Evolutionary conservation across 2,888 invertebrate genomes (phyloP).

Genomic region (Mythimna albipuncta): DNA sequence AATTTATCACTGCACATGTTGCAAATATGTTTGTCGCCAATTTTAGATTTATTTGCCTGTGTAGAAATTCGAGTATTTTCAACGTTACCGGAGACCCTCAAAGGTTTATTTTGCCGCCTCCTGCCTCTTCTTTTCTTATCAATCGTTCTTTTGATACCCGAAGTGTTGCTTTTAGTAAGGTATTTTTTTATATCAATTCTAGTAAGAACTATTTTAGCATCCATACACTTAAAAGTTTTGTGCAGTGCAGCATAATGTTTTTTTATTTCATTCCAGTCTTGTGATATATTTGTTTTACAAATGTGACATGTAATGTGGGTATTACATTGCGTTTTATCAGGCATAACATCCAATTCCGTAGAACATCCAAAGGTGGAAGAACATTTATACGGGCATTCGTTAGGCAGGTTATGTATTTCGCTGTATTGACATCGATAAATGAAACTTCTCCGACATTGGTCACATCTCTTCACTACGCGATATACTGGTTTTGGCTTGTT

Average conservation of each 20-base stretch:
- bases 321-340: constrained; percentile 38
- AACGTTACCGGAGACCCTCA: constrained; percentile 8
- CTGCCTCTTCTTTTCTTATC: constrained; percentile 53
- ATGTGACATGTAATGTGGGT: constrained; percentile 75
- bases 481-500: constrained; percentile 68
- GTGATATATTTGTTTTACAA: constrained; percentile 76
- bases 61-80: constrained; percentile 2
- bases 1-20: constrained; percentile 81
- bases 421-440: constrained; percentile 80
- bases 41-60: constrained; percentile 6
- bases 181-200: constrained; percentile 73
- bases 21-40: constrained; percentile 74
- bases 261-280: constrained; percentile 81
- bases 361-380: constrained; percentile 54
- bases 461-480: constrained; percentile 80
- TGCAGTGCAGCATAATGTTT: constrained; percentile 79
- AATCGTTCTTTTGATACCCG: constrained; percentile 47
- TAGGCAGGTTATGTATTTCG: constrained; percentile 77
- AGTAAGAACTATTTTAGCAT: constrained; percentile 73
- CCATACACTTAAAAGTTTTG: constrained; percentile 78
- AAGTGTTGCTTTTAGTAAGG: constrained; percentile 50
- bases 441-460: constrained; percentile 79
- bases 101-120: constrained; percentile 42
- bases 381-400: constrained; percentile 83
- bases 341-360: constrained; percentile 48